phyloP scores from a whole-genome alignment of 2,797 vertebrate genomes.

The Mycteria americana region DNA sequence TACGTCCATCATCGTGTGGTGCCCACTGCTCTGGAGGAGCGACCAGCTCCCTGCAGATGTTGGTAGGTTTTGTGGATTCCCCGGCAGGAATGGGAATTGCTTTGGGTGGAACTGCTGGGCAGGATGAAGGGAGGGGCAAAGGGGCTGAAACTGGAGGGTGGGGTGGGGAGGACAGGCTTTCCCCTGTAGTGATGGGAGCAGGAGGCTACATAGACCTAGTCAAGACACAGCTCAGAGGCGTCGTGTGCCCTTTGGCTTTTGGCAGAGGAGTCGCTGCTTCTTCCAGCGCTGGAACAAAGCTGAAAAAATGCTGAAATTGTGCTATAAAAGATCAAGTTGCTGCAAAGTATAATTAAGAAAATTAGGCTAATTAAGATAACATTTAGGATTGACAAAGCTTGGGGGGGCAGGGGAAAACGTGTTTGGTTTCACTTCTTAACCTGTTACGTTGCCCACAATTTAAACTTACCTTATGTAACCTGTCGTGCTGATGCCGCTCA shows the following conservation, averaged over 20 bases:
- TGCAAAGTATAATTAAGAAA: slow-evolving; percentile 46
- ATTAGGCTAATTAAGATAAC: slow-evolving; percentile 50
- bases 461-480: not conserved
- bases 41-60: not conserved
- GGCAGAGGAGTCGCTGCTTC: not conserved
- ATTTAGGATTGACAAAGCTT: slow-evolving; percentile 38
- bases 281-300: not conserved
- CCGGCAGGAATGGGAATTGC: not conserved
- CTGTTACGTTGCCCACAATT: not conserved
- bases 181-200: not conserved
- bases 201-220: too few relatives aligned
- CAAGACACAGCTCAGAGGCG: not conserved
- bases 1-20: not conserved
- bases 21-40: not conserved
- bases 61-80: not conserved
- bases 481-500: not conserved
- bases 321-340: not conserved
- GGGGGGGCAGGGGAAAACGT: not conserved
- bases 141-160: not conserved
- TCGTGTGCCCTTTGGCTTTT: not conserved
- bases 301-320: not conserved
- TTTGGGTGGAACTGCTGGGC: not conserved
- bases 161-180: not conserved
- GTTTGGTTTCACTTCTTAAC: slow-evolving; percentile 15
- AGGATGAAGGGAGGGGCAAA: not conserved